A percentile compares a stretch with the other conserved stretches of the same genome.
Evolutionary conservation across 2,888 invertebrate genomes (phyloP).

Genomic region (Scaptomyza flava): DNA sequence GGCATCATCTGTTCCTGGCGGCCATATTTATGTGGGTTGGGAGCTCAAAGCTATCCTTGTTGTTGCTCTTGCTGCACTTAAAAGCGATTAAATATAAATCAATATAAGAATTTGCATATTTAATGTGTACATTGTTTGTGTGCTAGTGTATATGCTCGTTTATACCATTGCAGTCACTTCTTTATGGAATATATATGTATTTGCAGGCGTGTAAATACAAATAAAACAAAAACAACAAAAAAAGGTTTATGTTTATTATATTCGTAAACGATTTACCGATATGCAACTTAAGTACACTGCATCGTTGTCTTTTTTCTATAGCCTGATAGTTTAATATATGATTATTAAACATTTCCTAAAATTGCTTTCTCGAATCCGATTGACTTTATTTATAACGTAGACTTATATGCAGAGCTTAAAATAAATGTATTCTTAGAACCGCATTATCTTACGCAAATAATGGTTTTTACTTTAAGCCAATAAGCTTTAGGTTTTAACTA

Average conservation of each 20-base stretch:
- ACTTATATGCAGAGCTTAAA: background rate
- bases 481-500: background rate
- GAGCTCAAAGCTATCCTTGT: constrained; percentile 3
- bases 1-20: constrained; percentile 66
- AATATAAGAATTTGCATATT: constrained; percentile 75
- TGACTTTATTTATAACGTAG: no score
- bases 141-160: constrained; percentile 24
- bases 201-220: constrained; percentile 18
- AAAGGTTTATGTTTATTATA: constrained; percentile 41
- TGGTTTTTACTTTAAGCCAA: background rate
- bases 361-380: no score
- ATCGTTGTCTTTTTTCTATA: background rate
- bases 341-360: no score
- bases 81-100: constrained; percentile 80
- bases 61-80: constrained; percentile 58
- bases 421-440: no score
- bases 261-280: background rate
- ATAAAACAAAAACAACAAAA: constrained; percentile 8
- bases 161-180: constrained; percentile 48
- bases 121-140: constrained; percentile 37
- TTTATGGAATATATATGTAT: constrained; percentile 24
- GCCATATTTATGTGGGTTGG: constrained; percentile 53
- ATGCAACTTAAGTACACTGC: constrained; percentile 10
- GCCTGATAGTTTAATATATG: no score
- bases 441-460: no score